Conservation (phyloP, 2,797 vertebrate species). For the Bufotes viridis region DNA sequence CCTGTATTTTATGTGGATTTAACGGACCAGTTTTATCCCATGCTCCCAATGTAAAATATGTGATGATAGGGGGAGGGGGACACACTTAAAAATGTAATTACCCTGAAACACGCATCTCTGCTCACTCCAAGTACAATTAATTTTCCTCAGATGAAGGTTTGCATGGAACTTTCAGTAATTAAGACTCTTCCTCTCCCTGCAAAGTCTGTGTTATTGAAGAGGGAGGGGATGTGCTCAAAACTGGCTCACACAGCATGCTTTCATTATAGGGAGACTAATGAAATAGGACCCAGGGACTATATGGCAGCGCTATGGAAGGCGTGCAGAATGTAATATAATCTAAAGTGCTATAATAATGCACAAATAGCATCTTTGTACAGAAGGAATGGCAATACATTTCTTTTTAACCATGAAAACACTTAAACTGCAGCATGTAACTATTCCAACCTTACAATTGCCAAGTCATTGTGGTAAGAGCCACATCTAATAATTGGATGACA, state of each 20-base stretch:
- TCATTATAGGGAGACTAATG: slow-evolving; percentile 37
- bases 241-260: slow-evolving; percentile 14
- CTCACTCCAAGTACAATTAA: slow-evolving; percentile 51
- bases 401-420: no score
- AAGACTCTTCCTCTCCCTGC: slow-evolving; percentile 48
- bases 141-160: slow-evolving; percentile 37
- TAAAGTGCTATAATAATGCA: neutral
- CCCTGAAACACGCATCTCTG: slow-evolving; percentile 45
- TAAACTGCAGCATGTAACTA: no score
- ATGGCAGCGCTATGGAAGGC: neutral
- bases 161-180: slow-evolving; percentile 51
- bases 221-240: slow-evolving; percentile 25
- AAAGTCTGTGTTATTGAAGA: slow-evolving; percentile 32
- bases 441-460: neutral
- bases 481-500: neutral
- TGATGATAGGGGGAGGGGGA: slow-evolving; percentile 15
- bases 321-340: neutral
- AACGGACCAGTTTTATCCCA: slow-evolving; percentile 19
- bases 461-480: neutral
- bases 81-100: slow-evolving; percentile 53
- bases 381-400: neutral
- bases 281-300: slow-evolving; percentile 30
- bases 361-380: neutral
- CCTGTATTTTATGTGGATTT: slow-evolving; percentile 17
- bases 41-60: slow-evolving; percentile 15